Base-by-base conservation (phyloP, 2,888 invertebrate genomes). In the Ethmia dodecea region DNA sequence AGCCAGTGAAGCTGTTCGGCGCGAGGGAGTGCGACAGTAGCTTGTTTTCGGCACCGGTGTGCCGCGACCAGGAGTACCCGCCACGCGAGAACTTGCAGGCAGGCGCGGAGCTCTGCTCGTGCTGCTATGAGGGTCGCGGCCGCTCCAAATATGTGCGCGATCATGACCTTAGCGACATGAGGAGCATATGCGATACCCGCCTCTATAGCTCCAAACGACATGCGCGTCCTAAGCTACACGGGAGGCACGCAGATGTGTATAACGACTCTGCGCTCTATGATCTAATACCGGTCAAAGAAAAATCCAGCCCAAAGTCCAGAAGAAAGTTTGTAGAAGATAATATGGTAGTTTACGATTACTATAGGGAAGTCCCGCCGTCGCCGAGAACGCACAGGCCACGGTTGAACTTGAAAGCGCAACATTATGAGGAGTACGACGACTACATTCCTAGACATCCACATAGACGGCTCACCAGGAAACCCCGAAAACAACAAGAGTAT, bases 211-310 rank as follows among this genome's bases (percentile, higher is more conserved):
- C 61, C 0, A 70, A 62, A 36, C 60, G 52, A 37, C 52, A 52
- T 28, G 34, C 47, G n/a, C 60, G 62, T 18, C 42, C 46, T 12
- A 69, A 50, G 40, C 52, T 56, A 36, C 55, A 43, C 27, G 56
- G 43, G 33, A 8, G n/a, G 22, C 26, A 26, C 26, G 1, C 26
- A n/a, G 63, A 73, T 30, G 35, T 46, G 16, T 75, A 72, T 34
- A 72, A 79, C 41, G 66, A 81, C 45, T 66, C 77, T 13, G 65
- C 63, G 9, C 43, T 70, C 18, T 84, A 84, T 40, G 84, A 86
- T 36, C 37, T 80, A 15, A 52, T 84, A 16, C 84, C 84, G 1
- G 83, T 86, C 2, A 83, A 76, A 47, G 84, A 86, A 52, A 80
- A 71, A 45, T 61, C 73, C 1, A 83, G 79, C 43, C 80, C 81